Conservation (phyloP, 2,113 vertebrate species). For the Vanacampus margaritifer region DNA sequence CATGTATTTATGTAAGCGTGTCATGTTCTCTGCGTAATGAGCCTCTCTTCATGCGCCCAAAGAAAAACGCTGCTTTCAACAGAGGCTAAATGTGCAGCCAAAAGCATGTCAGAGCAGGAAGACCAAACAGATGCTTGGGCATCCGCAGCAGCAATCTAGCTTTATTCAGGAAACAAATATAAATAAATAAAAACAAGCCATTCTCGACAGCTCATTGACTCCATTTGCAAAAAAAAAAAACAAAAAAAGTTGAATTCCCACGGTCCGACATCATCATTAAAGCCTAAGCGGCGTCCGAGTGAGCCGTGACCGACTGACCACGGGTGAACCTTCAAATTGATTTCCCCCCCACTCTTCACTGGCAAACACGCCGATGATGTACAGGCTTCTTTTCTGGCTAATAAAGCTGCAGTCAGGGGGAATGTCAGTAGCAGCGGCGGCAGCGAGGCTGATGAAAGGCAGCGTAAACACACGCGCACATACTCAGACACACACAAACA, state of each 20-base stretch:
- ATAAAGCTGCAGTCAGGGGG: conserved; percentile 36
- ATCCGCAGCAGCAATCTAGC: conserved; percentile 35
- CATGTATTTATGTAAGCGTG: conserved; percentile 70
- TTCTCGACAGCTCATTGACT: conserved; percentile 63
- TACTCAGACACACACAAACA: not conserved
- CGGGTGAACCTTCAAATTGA: conserved; percentile 50
- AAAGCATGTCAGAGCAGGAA: conserved; percentile 56
- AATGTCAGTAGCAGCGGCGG: conserved; percentile 26
- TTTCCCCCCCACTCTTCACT: conserved; percentile 12
- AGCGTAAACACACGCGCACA: conserved; percentile 1
- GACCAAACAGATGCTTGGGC: conserved; percentile 66
- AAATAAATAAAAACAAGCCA: conserved; percentile 20
- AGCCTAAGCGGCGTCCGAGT: conserved; percentile 8
- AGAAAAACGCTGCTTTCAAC: conserved; percentile 71
- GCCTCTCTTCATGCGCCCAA: conserved; percentile 58
- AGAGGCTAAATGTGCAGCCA: conserved; percentile 64
- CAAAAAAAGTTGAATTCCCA: conserved; percentile 18
- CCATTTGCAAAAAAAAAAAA: conserved; percentile 31
- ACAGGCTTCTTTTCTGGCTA: conserved; percentile 21
- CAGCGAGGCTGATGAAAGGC: not conserved
- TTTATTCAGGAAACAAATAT: conserved; percentile 39
- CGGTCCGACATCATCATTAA: conserved; percentile 49
- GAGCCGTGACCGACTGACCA: conserved; percentile 45
- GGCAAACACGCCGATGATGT: conserved; percentile 37
- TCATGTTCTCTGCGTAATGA: conserved; percentile 68